Evolutionary conservation across 2,888 invertebrate genomes (phyloP).

Genomic region (Pseudoips prasinana): DNA sequence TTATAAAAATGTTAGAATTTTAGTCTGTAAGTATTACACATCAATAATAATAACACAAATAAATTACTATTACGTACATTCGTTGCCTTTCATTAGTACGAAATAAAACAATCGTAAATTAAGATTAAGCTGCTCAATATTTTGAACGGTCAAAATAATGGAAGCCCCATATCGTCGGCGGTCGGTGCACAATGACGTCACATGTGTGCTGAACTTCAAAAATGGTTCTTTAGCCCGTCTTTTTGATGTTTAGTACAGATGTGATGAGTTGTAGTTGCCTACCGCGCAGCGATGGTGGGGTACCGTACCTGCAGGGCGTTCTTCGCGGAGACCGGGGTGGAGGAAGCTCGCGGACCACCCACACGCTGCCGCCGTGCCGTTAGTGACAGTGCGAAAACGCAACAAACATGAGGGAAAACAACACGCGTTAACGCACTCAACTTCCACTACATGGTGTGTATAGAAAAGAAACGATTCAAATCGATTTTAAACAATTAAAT

Average conservation of each 20-base stretch:
- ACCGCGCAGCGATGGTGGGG: constrained; percentile 75
- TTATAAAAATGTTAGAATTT: constrained; percentile 30
- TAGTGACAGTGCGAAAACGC: constrained; percentile 76
- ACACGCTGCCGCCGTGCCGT: constrained; percentile 73
- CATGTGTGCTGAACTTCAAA: constrained; percentile 60
- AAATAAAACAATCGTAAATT: constrained; percentile 34
- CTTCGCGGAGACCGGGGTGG: constrained; percentile 83
- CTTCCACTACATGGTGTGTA: constrained; percentile 36
- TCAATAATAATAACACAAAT: constrained; percentile 29
- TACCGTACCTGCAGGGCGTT: constrained; percentile 85
- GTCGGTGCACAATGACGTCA: constrained; percentile 32
- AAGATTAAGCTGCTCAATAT: constrained; percentile 33
- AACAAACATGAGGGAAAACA: constrained; percentile 74
- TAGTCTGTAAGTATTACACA: constrained; percentile 36
- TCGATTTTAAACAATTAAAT: too few species aligned
- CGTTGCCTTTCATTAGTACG: constrained; percentile 33
- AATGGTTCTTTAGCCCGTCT: constrained; percentile 15
- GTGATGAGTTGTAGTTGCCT: constrained; percentile 37
- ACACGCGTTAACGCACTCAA: constrained; percentile 73
- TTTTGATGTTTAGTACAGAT: constrained; percentile 48
- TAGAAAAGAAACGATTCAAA: background rate
- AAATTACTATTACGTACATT: constrained; percentile 38
- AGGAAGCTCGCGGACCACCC: constrained; percentile 78
- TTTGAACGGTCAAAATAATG: constrained; percentile 43
- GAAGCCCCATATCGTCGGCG: constrained; percentile 46